Conservation (phyloP, 2,888 invertebrate species). For the Clivina fossor region DNA sequence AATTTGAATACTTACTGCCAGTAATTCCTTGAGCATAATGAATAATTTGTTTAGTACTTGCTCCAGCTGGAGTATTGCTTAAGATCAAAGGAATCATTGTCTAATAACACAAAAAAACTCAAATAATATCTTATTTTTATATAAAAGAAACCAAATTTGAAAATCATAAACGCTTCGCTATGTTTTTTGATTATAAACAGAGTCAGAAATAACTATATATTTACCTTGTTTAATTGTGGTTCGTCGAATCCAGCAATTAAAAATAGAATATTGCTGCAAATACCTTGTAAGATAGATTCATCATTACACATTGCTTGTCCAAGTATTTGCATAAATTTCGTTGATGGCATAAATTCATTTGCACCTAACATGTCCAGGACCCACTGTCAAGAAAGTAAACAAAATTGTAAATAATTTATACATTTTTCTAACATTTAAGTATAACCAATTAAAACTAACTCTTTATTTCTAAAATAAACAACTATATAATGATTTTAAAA, state of each 20-base stretch:
- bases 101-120: slow-evolving; percentile 51
- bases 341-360: slow-evolving; percentile 66
- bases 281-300: slow-evolving; percentile 56
- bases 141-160: too few relatives aligned
- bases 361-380: slow-evolving; percentile 55
- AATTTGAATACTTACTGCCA: slow-evolving; percentile 27
- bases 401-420: slow-evolving; percentile 10
- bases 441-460: slow-evolving; percentile 7
- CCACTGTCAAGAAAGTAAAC: slow-evolving; percentile 44
- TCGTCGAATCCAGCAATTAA: slow-evolving; percentile 64
- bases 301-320: slow-evolving; percentile 59
- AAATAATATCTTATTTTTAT: slow-evolving; percentile 1
- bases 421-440: neutral
- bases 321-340: slow-evolving; percentile 55
- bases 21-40: slow-evolving; percentile 55
- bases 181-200: neutral
- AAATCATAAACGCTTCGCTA: too few relatives aligned
- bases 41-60: slow-evolving; percentile 56
- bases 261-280: slow-evolving; percentile 70
- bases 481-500: slow-evolving; percentile 52
- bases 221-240: slow-evolving; percentile 59
- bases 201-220: slow-evolving; percentile 34
- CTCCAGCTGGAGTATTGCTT: slow-evolving; percentile 58
- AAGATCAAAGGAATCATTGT: slow-evolving; percentile 57
- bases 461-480: slow-evolving; percentile 49